Evolutionary conservation across 2,888 invertebrate genomes (phyloP).

Genomic region (Cerastis leucographa): DNA sequence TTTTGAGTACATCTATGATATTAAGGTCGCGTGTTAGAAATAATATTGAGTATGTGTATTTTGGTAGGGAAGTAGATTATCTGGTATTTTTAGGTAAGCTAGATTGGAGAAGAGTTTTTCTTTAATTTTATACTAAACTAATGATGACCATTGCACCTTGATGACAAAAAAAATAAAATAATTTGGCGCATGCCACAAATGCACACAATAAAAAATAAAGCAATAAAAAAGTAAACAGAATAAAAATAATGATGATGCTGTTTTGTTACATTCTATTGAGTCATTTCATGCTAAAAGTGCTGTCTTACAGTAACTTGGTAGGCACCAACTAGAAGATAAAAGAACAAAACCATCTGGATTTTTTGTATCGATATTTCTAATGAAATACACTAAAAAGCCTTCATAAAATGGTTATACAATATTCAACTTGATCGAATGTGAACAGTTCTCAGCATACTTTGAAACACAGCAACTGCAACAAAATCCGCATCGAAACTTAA

Average conservation of each 20-base stretch:
- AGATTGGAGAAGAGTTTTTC: not conserved
- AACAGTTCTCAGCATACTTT: not conserved
- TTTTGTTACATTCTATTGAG: not conserved
- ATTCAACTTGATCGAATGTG: not conserved
- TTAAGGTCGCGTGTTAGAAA: constrained; percentile 33
- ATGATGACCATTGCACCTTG: no score
- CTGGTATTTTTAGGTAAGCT: rapidly evolving
- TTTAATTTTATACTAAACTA: not conserved
- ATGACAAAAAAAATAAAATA: no score
- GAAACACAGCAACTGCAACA: not conserved
- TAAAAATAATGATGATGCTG: no score
- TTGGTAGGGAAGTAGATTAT: not conserved
- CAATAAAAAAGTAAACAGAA: no score
- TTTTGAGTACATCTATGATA: constrained; percentile 47
- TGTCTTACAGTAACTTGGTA: not conserved
- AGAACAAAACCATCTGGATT: not conserved
- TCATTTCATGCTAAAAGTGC: not conserved
- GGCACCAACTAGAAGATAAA: not conserved
- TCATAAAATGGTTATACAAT: not conserved
- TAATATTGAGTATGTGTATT: constrained; percentile 8
- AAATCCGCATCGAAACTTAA: not conserved
- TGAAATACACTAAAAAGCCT: not conserved
- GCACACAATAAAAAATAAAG: no score
- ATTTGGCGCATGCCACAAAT: no score
- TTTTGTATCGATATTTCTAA: not conserved